These are phyloP conservation scores for Triplophysa bombifrons DNA, from an alignment of 2,797 vertebrate species.

Conservation along the genomic window DNA sequence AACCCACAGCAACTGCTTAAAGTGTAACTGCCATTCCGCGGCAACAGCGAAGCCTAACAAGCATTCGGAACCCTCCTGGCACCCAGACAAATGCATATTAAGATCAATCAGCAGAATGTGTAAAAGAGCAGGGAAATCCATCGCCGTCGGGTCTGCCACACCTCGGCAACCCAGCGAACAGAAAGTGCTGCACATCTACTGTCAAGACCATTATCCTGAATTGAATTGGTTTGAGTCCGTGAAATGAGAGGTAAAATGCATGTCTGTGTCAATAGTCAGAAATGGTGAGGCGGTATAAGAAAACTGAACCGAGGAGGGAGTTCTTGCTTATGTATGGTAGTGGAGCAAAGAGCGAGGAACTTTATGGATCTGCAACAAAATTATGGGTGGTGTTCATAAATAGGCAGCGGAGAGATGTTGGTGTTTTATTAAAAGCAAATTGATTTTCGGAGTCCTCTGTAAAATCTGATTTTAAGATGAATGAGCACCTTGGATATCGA, in stretches of 20 bases:
- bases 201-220: constrained; percentile 65
- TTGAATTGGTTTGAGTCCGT: constrained; percentile 66
- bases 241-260: constrained; percentile 67
- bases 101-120: constrained; percentile 6
- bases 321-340: neutral
- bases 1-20: constrained; percentile 6
- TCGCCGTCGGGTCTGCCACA: constrained; percentile 16
- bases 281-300: constrained; percentile 48
- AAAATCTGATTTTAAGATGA: constrained; percentile 13
- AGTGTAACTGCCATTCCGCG: constrained; percentile 2
- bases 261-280: constrained; percentile 61
- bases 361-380: constrained; percentile 14
- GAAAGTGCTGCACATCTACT: constrained; percentile 51
- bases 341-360: neutral
- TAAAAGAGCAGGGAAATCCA: constrained; percentile 3
- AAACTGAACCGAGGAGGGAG: constrained; percentile 53
- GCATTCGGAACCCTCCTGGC: neutral
- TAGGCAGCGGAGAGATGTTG: neutral
- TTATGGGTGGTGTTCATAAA: constrained; percentile 10
- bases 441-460: neutral
- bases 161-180: constrained; percentile 19
- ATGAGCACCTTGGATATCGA: neutral
- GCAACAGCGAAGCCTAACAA: constrained; percentile 35
- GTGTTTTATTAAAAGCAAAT: neutral
- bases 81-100: constrained; percentile 18